A percentile compares a stretch with the other conserved stretches of the same genome.
These are phyloP conservation scores for Oscheius myriophilus DNA, from an alignment of 2,888 invertebrate species.

Conservation along the genomic window DNA sequence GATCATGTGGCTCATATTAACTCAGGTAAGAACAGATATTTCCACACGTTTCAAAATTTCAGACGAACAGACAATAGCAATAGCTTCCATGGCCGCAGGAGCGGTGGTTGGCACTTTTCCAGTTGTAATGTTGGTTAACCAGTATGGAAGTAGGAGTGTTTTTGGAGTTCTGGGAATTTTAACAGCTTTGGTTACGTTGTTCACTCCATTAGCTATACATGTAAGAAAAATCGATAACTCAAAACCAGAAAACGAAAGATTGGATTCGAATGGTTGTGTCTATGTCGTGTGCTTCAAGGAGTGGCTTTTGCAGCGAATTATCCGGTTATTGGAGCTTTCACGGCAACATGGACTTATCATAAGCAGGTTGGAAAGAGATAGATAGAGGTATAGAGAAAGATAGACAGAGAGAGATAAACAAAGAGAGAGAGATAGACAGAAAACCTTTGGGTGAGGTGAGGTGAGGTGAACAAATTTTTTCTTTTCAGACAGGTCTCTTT, in stretches of 20 bases:
- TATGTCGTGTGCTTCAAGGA: constrained; percentile 53
- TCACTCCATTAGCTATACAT: constrained; percentile 52
- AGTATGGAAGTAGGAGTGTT: constrained; percentile 35
- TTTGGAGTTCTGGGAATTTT: constrained; percentile 53
- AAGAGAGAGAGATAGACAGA: background rate
- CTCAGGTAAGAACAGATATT: background rate
- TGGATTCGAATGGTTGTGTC: constrained; percentile 56
- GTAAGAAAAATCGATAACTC: constrained; percentile 5
- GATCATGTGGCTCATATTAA: constrained; percentile 1
- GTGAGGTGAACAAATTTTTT: background rate
- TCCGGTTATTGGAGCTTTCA: constrained; percentile 61
- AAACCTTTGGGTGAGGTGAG: too few species aligned
- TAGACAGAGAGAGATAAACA: background rate
- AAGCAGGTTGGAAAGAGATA: constrained; percentile 42
- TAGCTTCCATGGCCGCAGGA: constrained; percentile 55
- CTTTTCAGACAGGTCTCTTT: constrained; percentile 56
- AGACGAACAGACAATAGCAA: constrained; percentile 42
- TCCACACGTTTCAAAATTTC: constrained; percentile 1
- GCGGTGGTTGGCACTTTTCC: constrained; percentile 59
- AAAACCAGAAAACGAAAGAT: constrained; percentile 25
- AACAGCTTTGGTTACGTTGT: constrained; percentile 50
- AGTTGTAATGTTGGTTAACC: constrained; percentile 52
- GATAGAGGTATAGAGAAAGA: background rate
- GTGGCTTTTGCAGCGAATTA: constrained; percentile 64
- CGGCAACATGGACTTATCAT: constrained; percentile 60